These are phyloP conservation scores for Falco peregrinus DNA, from an alignment of 2,797 vertebrate genomes.

Conservation along the genomic window DNA sequence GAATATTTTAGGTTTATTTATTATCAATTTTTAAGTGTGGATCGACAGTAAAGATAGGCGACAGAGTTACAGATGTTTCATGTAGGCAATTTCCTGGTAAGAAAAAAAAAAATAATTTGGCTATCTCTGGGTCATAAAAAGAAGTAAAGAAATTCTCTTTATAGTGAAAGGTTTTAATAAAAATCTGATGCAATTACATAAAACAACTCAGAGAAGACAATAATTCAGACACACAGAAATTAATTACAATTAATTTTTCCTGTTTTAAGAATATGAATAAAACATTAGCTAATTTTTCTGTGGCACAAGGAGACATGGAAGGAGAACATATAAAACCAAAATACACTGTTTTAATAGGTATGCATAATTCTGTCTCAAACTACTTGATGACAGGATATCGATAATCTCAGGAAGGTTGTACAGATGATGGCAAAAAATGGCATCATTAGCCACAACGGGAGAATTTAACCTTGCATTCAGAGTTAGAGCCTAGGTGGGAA, in stretches of 20 bases:
- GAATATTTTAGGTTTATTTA: neutral
- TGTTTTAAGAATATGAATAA: neutral
- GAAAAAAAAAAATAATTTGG: neutral
- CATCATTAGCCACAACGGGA: neutral
- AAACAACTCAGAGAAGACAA: neutral
- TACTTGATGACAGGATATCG: fast-evolving
- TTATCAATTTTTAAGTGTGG: neutral
- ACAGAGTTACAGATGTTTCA: fast-evolving
- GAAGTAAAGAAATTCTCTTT: neutral
- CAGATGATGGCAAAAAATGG: neutral
- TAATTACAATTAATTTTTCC: neutral
- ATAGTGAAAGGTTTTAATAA: neutral
- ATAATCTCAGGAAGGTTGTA: neutral
- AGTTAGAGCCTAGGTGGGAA: neutral
- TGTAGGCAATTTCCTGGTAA: neutral
- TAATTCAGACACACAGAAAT: neutral
- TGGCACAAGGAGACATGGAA: neutral
- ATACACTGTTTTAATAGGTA: neutral
- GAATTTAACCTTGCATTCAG: neutral
- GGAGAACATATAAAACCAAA: neutral
- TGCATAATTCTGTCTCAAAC: neutral
- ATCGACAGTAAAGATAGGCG: neutral
- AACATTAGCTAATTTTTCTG: neutral
- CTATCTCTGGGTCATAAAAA: neutral
- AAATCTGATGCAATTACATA: neutral